Conservation (phyloP, 2,888 invertebrate genomes). For the Drosophila paracracens region DNA sequence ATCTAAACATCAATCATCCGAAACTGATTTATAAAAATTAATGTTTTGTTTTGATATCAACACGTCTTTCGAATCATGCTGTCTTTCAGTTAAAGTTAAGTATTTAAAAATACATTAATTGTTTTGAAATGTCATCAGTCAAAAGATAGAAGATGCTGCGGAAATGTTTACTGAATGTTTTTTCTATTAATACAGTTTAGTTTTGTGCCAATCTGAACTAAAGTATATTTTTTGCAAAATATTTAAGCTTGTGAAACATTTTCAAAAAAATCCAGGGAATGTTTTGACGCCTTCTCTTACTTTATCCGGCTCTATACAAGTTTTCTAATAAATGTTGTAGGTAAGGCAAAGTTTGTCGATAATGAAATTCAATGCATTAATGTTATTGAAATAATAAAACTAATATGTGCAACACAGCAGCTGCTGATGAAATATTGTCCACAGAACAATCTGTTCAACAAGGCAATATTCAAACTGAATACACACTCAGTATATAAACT, state of each 20-base stretch:
- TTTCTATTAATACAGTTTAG: neutral
- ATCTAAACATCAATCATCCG: constrained; percentile 30
- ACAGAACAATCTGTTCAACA: constrained; percentile 58
- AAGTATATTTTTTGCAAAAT: neutral
- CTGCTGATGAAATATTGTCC: constrained; percentile 78
- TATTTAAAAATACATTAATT: constrained; percentile 49
- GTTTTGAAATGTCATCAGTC: constrained; percentile 9
- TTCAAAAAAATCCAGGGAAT: neutral
- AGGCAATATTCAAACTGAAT: constrained; percentile 41
- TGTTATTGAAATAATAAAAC: constrained; percentile 80
- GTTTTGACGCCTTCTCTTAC: neutral
- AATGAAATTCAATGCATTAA: constrained; percentile 75
- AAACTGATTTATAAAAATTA: neutral
- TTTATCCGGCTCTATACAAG: constrained; percentile 25
- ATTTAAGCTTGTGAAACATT: too few relatives aligned
- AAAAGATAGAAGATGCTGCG: neutral
- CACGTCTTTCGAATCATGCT: constrained; percentile 29
- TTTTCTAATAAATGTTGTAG: constrained; percentile 45
- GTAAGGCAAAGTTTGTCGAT: constrained; percentile 67
- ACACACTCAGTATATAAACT: constrained; percentile 30
- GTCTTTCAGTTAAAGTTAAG: constrained; percentile 5
- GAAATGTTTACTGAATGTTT: neutral
- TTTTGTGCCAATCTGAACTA: neutral
- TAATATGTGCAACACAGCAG: constrained; percentile 71
- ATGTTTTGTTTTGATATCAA: constrained; percentile 3